Evolutionary conservation across 2,888 invertebrate species (phyloP).

Genomic region (Ophioninae sp.): DNA sequence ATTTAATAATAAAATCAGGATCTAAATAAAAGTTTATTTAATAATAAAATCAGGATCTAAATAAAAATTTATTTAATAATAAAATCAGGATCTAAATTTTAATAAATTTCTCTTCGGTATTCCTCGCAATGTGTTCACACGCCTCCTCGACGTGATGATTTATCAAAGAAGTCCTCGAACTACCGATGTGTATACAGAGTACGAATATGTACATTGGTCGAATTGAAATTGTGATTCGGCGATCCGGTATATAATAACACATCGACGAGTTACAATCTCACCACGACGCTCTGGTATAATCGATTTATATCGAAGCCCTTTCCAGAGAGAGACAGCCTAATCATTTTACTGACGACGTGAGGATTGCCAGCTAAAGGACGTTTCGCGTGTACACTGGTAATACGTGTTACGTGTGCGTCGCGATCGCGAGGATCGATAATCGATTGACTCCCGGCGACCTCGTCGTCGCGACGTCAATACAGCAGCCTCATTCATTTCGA

Average conservation of each 20-base stretch:
- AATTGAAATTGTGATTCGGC: slow-evolving; percentile 13
- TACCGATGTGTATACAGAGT: not conserved
- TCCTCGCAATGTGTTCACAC: not conserved
- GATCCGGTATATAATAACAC: slow-evolving; percentile 6
- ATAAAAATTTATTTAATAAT: too few species aligned
- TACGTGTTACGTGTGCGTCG: slow-evolving; percentile 14
- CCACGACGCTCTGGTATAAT: slow-evolving; percentile 18
- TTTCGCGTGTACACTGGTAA: slow-evolving; percentile 16
- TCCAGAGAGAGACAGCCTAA: slow-evolving; percentile 31
- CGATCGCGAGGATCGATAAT: slow-evolving; percentile 57
- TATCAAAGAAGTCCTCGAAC: slow-evolving; percentile 13
- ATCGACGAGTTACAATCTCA: slow-evolving; percentile 5
- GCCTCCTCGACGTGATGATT: slow-evolving; percentile 6
- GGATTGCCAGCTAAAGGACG: slow-evolving; percentile 23
- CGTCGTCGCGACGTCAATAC: slow-evolving; percentile 41
- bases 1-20: too few species aligned
- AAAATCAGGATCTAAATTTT: not conserved
- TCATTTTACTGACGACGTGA: slow-evolving; percentile 55
- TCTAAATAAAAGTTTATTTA: too few species aligned
- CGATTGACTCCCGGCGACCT: slow-evolving; percentile 53
- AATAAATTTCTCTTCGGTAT: not conserved
- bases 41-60: too few species aligned
- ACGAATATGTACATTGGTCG: not conserved
- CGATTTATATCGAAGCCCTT: slow-evolving; percentile 53
- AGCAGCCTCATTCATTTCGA: slow-evolving; percentile 49